A percentile compares a stretch with the other conserved stretches of the same genome.
Conservation (phyloP, 2,888 invertebrate species). For the Baccha elongata region DNA sequence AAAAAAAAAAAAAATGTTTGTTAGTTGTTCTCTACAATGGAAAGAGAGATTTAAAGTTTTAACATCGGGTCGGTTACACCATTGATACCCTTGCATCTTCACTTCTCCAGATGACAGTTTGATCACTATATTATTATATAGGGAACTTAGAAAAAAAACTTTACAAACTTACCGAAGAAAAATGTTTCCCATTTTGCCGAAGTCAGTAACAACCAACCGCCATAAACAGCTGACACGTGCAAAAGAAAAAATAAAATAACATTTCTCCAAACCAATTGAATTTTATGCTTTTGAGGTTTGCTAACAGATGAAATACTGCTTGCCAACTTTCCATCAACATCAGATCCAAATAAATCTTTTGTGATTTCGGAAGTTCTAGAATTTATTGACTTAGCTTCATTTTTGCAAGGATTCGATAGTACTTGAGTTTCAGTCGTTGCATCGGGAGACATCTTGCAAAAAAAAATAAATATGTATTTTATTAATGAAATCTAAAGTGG, state of each 20-base stretch:
- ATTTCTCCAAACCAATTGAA: neutral
- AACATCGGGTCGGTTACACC: no score
- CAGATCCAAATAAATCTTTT: neutral
- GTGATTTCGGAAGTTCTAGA: neutral
- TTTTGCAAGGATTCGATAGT: neutral
- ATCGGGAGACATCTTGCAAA: slow-evolving; percentile 9
- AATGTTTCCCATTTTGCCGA: neutral
- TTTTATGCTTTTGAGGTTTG: neutral
- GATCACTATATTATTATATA: neutral
- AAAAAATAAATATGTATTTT: no score
- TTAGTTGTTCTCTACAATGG: no score
- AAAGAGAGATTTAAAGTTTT: no score
- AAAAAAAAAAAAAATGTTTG: no score
- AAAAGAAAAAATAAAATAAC: neutral
- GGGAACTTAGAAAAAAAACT: neutral
- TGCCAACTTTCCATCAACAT: neutral
- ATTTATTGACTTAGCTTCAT: neutral
- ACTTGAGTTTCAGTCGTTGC: neutral
- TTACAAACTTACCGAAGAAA: neutral
- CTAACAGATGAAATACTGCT: neutral
- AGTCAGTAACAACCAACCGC: neutral
- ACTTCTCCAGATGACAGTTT: no score
- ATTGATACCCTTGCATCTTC: no score
- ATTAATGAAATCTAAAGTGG: neutral
- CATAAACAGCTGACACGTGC: neutral